These are phyloP conservation scores for Aythya baeri DNA, from an alignment of 2,113 vertebrate genomes.

Conservation along the genomic window DNA sequence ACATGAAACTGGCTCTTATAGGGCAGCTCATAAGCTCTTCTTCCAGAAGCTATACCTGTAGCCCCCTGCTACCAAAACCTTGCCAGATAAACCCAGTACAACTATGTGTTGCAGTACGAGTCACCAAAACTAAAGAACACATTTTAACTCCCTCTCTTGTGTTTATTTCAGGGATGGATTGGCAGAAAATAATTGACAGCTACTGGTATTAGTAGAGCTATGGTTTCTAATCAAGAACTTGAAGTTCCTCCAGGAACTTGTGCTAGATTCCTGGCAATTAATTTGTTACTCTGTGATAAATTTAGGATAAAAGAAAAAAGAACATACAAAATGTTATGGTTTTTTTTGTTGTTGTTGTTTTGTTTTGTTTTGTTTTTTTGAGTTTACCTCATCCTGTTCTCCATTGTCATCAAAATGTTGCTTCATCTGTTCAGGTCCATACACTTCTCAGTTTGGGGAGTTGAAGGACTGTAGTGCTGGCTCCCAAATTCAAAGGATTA, in stretches of 20 bases:
- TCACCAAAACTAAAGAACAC: not conserved
- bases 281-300: not conserved
- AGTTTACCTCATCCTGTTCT: not conserved
- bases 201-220: not conserved
- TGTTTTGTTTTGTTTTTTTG: not conserved
- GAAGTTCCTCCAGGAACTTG: conserved; percentile 41
- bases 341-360: not conserved
- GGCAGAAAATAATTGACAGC: not conserved
- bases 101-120: not conserved
- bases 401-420: not conserved
- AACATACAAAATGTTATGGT: not conserved
- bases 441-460: not conserved
- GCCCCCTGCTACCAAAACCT: no score
- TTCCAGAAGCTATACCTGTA: no score
- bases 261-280: not conserved
- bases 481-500: not conserved
- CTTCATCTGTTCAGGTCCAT: not conserved
- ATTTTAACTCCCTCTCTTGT: not conserved
- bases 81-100: no score
- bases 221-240: conserved; percentile 34
- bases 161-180: not conserved
- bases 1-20: no score
- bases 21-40: no score
- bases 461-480: not conserved
- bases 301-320: not conserved